Conservation (phyloP, 2,113 vertebrate genomes). For the Zapus hudsonius region DNA sequence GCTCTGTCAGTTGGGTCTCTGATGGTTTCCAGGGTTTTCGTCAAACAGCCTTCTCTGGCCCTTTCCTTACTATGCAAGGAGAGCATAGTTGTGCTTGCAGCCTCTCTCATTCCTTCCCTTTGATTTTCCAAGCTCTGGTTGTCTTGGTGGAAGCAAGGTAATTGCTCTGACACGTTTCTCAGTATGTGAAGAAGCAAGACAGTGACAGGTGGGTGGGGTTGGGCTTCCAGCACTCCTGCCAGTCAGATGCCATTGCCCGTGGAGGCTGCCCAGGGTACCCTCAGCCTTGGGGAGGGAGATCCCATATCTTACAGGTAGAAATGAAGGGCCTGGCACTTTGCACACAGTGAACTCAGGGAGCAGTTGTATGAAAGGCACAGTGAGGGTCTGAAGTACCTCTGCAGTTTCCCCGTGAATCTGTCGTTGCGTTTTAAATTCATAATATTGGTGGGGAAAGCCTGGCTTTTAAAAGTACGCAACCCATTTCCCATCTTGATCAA, state of each 20-base stretch:
- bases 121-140: not conserved
- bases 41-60: no score
- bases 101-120: no score
- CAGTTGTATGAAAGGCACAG: fast-evolving
- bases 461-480: not conserved
- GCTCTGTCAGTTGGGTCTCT: not conserved
- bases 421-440: not conserved
- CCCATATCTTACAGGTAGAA: no score
- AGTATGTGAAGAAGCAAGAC: not conserved
- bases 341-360: no score
- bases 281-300: no score
- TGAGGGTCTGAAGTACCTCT: fast-evolving
- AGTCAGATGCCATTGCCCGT: no score
- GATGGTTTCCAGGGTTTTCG: not conserved
- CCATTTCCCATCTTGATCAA: not conserved
- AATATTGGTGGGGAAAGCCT: not conserved
- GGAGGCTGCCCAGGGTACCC: no score
- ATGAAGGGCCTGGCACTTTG: no score
- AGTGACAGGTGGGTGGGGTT: not conserved
- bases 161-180: no score
- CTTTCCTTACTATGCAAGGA: no score
- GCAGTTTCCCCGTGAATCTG: fast-evolving
- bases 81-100: no score
- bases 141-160: not conserved
- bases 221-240: no score